Evolutionary conservation across 2,888 invertebrate species (phyloP), one percentile per base, ranked within the genome.

Genomic region (Panzeria rudis): DNA sequence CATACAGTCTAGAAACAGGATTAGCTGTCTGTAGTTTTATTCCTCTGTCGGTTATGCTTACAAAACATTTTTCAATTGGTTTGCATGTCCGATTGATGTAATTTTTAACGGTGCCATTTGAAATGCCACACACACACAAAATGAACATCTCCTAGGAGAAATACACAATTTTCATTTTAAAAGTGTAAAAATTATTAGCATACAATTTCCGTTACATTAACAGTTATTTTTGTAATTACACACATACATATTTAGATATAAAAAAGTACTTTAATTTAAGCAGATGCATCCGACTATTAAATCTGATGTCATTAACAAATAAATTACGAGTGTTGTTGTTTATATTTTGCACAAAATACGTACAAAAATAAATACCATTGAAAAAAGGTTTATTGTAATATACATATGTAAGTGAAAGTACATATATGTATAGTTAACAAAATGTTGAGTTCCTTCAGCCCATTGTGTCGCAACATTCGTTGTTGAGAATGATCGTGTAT

Each of bases 191-290:
- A 38, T 69, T 54, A 54, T 54, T 54, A 54, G 7, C 20, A 54
- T 38, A 23, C n/a, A 69, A 54, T 69, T 38, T 69, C 54, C 69
- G 52, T 69, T 69, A 25, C 8, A 52, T 23, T 8, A 35, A 54
- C 20, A 23, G 52, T 69, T 52, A 38, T 52, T 35, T 50, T 29
- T 62, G 7, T 23, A 62, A 38, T 66, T 69, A 52, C 23, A 17
- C 7, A 41, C 38, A 41, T 13, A 38, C 50, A 52, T 13, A 35
- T 32, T n/a, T 11, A 50, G 11, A 52, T 20, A 11, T 38, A 2
- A 23, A 23, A 20, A 69, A 13, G 32, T 13, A 50, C 47, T 50
- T 50, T 32, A 11, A 71, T 25, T 38, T 41, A 20, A 52, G 38
- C 11, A 56, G 2, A 41, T 56, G 3, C 25, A 56, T 56, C 2